Base-by-base conservation (phyloP, 2,888 invertebrate genomes). In the Balanococcus diminutus region DNA sequence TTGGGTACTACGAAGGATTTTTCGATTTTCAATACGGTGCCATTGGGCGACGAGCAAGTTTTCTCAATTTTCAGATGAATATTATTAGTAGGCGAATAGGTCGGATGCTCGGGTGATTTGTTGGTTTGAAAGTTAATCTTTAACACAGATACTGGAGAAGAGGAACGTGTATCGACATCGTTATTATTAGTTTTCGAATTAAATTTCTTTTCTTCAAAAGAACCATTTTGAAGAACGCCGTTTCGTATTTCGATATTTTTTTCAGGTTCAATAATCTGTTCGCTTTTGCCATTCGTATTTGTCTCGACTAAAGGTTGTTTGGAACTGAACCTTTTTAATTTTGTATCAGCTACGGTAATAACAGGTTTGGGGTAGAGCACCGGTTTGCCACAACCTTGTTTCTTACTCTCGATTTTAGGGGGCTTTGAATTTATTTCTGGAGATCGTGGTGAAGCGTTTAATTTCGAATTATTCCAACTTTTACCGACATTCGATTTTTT, bases 311-410 rank as follows among this genome's bases (percentile, higher is more conserved):
- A n/a, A 9, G 51, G 6, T 6, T 31, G 28, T 82, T n/a, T 82
- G 19, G 75, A n/a, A n/a, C n/a, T 31, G n/a, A 32, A 75, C 36
- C 19, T 51, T 31, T 28, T 51, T 16, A n/a, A n/a, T 82, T 82
- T 82, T 4, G 51, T n/a, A 22, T 82, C 82, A 2, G 19, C 82
- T 8, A 56, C n/a, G 22, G 51, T 16, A 16, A 82, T 84, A 9
- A 86, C 81, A n/a, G 86, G 86, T 42, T 86, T 86, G 31, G 86
- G 86, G 36, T 82, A 82, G 11, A 86, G 16, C 19, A 39, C 67
- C 0, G 86, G 86, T 72, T 86, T 86, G 16, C 28, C 42, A 25
- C 75, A 39, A 16, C 6, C 19, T 39, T 8, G 72, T 42, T 79
- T 84, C 28, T 75, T 84, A 9, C n/a, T 72, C 22, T 83, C 83